These are phyloP conservation scores for Burhinus bistriatus DNA, from an alignment of 2,113 vertebrate species.

Conservation along the genomic window DNA sequence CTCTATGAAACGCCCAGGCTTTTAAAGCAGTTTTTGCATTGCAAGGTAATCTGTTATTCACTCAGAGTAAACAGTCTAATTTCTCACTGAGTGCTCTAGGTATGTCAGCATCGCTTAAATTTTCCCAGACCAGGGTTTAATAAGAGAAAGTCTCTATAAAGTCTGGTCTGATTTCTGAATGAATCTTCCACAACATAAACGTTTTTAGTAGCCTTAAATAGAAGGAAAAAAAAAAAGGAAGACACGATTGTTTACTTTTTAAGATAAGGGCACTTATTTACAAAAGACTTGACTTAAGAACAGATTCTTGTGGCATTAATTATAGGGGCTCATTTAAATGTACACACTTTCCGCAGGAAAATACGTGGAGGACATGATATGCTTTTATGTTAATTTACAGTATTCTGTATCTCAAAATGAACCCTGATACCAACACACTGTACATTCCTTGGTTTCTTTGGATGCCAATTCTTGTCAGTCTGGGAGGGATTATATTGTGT, in stretches of 20 bases:
- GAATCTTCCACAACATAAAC: background rate
- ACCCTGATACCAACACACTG: background rate
- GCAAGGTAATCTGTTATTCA: background rate
- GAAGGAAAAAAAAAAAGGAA: background rate
- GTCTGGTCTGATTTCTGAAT: background rate
- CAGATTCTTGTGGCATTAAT: background rate
- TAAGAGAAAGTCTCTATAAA: background rate
- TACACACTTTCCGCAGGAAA: background rate
- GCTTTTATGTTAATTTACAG: background rate
- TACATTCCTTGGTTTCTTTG: background rate
- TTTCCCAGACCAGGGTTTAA: background rate
- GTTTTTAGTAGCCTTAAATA: background rate
- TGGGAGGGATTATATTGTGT: background rate
- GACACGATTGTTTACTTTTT: background rate
- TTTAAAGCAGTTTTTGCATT: background rate
- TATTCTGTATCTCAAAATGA: conserved; percentile 10
- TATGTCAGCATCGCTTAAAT: background rate
- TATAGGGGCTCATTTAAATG: background rate
- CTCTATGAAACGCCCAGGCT: background rate
- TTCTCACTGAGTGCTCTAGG: background rate
- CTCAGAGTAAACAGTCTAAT: background rate
- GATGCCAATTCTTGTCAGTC: background rate
- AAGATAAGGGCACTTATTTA: background rate
- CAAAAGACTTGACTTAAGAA: background rate
- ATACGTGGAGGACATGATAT: background rate